Percentiles rank a stretch among this genome's conserved stretches.
Conservation (phyloP, 2,113 vertebrate genomes). For the Nerophis lumbriciformis region DNA sequence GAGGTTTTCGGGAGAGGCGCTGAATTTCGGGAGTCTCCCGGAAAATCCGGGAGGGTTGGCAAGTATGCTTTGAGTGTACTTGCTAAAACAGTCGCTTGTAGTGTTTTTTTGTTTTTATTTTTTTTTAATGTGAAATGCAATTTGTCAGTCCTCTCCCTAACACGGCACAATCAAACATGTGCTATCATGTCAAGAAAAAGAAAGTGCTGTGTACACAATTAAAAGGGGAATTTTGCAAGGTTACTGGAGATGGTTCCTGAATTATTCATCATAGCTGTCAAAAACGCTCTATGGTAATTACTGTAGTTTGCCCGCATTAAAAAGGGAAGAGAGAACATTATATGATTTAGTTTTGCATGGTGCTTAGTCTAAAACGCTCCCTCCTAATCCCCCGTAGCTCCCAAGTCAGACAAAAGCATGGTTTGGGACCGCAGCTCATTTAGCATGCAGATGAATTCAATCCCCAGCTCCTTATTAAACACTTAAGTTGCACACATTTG, state of each 20-base stretch:
- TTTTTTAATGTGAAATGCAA: background rate
- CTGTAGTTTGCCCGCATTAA: slow-evolving; percentile 33
- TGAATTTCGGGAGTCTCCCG: too few species aligned
- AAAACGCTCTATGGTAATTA: slow-evolving; percentile 39
- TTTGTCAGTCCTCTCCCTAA: background rate
- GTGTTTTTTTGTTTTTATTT: too few species aligned
- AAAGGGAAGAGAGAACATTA: slow-evolving; percentile 35
- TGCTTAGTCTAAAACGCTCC: slow-evolving; percentile 43
- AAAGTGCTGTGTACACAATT: slow-evolving; percentile 1
- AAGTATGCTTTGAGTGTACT: too few species aligned
- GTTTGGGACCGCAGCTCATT: slow-evolving; percentile 56
- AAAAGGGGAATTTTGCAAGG: slow-evolving; percentile 15
- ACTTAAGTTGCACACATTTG: slow-evolving; percentile 53
- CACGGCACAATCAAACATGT: slow-evolving; percentile 2
- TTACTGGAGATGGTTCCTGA: slow-evolving; percentile 18
- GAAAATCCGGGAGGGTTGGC: too few species aligned
- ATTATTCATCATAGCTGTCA: slow-evolving; percentile 29
- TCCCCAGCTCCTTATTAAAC: slow-evolving; percentile 50
- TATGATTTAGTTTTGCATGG: slow-evolving; percentile 47
- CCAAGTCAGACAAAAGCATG: slow-evolving; percentile 34
- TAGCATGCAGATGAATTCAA: slow-evolving; percentile 63
- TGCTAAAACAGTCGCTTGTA: too few species aligned
- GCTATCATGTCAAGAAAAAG: background rate
- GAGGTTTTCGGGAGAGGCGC: too few species aligned
- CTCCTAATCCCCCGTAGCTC: slow-evolving; percentile 57